phyloP scores from a whole-genome alignment of 2,888 invertebrate genomes.

The Heterodera filipjevi region DNA sequence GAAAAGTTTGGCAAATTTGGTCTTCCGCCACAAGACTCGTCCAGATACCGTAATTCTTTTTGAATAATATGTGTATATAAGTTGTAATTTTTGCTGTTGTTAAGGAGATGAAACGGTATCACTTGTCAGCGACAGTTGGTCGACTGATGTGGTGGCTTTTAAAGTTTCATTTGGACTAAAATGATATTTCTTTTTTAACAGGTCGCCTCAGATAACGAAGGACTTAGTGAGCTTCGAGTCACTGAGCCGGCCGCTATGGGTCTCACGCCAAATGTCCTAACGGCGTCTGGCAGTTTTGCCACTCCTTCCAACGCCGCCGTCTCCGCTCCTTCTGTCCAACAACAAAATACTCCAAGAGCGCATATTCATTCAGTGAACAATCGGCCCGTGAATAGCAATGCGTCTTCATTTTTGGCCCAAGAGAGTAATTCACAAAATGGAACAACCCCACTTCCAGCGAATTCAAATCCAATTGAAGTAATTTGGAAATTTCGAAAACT shows the following conservation, averaged over 20 bases:
- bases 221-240: neutral
- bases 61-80: neutral
- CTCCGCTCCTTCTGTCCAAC: slow-evolving; percentile 13
- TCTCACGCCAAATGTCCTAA: neutral
- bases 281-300: neutral
- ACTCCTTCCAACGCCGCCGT: slow-evolving; percentile 19
- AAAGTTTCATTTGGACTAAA: neutral
- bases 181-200: neutral
- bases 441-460: neutral
- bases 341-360: neutral
- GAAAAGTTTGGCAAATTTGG: slow-evolving; percentile 98
- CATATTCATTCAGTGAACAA: neutral
- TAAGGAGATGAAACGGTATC: slow-evolving; percentile 90
- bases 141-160: slow-evolving; percentile 82
- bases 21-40: slow-evolving; percentile 74
- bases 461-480: neutral
- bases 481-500: neutral
- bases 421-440: neutral
- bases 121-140: slow-evolving; percentile 97
- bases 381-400: neutral
- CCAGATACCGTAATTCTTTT: slow-evolving; percentile 34
- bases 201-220: slow-evolving; percentile 11
- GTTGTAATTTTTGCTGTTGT: neutral
- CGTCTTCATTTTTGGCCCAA: neutral
- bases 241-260: neutral